Base-by-base conservation (phyloP, 2,113 vertebrate genomes). In the Sapayoa aenigma region DNA sequence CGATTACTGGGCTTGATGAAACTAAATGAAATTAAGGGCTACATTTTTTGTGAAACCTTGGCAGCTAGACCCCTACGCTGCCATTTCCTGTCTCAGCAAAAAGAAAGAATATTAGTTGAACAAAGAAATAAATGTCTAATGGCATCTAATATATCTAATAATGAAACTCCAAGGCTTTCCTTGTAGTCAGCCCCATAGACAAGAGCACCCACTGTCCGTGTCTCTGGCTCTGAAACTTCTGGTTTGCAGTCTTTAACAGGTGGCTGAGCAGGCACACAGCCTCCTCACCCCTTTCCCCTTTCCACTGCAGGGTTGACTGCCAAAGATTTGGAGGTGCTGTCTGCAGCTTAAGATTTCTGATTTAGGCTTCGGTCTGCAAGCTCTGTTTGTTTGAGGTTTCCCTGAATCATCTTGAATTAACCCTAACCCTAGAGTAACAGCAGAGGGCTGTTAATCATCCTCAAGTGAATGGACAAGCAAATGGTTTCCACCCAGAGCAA, bases 381-480 rank as follows among this genome's bases (percentile, higher is more conserved):
- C 12, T 90, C 41, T 56, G 25, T 55, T 56, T 81, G 13, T 59
- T 21, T 3, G 23, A 92, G 58, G 20, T 83, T 83, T 92, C 31
- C 59, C 50, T 74, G 37, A n/a, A 30, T 90, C 79, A 52, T 92
- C 68, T 69, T 9, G 12, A 94, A 88, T 62, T 83, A 85, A 76
- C 49, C 30, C 56, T 76, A 84, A 68, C 11, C 14, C 56, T 60
- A 41, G 39, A 74, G 23, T 59, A 84, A 96, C 20, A 75, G 35
- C 52, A 75, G 47, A 78, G 19, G 20, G 25, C 16, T 87, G 82
- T 91, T 95, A 93, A 90, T 79, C 62, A 69, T 76, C 27, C 50
- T 84, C 44, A 60, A 90, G 81, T 60, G 74, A n/a, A 79, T 75
- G 53, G 58, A 82, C 66, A 91, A 94, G 84, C 20, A 95, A 89